Evolutionary conservation across 2,888 invertebrate species (phyloP), one percentile per base, ranked within the genome.

Genomic region (Sarcophaga variegata): DNA sequence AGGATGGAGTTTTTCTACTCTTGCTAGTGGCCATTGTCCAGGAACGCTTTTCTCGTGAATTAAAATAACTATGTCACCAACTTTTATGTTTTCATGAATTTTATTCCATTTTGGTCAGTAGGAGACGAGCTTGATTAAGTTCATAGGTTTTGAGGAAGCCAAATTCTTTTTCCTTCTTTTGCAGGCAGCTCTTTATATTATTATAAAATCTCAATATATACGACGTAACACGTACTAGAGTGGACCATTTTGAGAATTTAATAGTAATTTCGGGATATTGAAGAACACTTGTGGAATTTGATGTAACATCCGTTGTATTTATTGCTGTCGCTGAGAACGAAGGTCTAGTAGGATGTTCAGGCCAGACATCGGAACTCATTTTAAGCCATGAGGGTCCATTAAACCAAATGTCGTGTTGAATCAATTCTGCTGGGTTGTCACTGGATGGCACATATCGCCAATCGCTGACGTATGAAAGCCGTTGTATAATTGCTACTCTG

Each of bases 361-460:
- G 67, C 54, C 49, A 60, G 2, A 10, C 6, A 37, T 74, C 37
- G 6, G 62, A n/a, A 22, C 6, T 45, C 11, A 37, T 62, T 1
- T 47, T 6, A 27, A 74, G 60, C 63, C 47, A 75, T 4, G 63
- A 4, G 17, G 63, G 47, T 37, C 6, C 6, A 2, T 37, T 37
- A 37, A 37, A 37, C 6, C 5, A 37, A 37, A 37, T 5, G 37
- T 37, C 37, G 2, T 37, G 37, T 1, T 6, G 37, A 37, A 37
- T 6, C 37, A 74, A 12, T 17, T 37, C 27, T 14, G 47, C 27
- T 4, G 71, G 47, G 47, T 75, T 75, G 14, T 64, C 49, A 72
- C 60, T 60, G 12, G 45, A 74, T 10, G 62, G 27, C 27, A 10
- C 80, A 54, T 80, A 54, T 45, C 64, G 64, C 80, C 80, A 80